phyloP scores from a whole-genome alignment of 2,888 invertebrate genomes.

The Sarcophaga carnaria region DNA sequence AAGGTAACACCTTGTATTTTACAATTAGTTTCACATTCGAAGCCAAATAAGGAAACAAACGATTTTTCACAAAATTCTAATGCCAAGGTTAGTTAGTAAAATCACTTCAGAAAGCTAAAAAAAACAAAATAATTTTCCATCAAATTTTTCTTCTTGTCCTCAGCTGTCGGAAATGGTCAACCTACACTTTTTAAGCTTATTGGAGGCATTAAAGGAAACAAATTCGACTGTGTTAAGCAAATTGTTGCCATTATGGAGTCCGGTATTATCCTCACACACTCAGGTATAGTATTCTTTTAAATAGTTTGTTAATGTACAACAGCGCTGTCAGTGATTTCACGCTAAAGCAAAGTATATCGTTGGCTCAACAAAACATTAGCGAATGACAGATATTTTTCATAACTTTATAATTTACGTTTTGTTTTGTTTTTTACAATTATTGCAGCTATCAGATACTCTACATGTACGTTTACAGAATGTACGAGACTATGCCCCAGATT shows the following conservation, averaged over 20 bases:
- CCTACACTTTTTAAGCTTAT: slow-evolving; percentile 95
- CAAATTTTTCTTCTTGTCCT: too few species aligned
- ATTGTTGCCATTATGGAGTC: slow-evolving; percentile 97
- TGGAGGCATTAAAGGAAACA: slow-evolving; percentile 97
- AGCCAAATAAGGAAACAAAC: slow-evolving; percentile 86
- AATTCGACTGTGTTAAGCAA: slow-evolving; percentile 96
- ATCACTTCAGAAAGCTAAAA: neutral
- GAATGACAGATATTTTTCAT: too few species aligned
- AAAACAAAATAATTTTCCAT: neutral
- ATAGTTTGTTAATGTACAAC: too few species aligned
- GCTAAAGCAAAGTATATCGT: too few species aligned
- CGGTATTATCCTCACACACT: slow-evolving; percentile 96
- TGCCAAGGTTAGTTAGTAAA: slow-evolving; percentile 70
- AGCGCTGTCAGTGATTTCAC: too few species aligned
- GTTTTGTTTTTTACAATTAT: slow-evolving; percentile 54
- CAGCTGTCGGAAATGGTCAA: slow-evolving; percentile 99
- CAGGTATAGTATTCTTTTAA: slow-evolving; percentile 83
- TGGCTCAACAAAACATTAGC: too few species aligned
- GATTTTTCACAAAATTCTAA: slow-evolving; percentile 74
- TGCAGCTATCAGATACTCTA: slow-evolving; percentile 93
- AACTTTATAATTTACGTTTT: slow-evolving; percentile 8
- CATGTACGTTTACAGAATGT: slow-evolving; percentile 93
- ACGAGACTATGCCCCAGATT: slow-evolving; percentile 88
- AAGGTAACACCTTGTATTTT: slow-evolving; percentile 97
- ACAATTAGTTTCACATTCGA: slow-evolving; percentile 95